These are phyloP conservation scores for Mungos mungo DNA, from an alignment of 2,113 vertebrate species.

Conservation along the genomic window DNA sequence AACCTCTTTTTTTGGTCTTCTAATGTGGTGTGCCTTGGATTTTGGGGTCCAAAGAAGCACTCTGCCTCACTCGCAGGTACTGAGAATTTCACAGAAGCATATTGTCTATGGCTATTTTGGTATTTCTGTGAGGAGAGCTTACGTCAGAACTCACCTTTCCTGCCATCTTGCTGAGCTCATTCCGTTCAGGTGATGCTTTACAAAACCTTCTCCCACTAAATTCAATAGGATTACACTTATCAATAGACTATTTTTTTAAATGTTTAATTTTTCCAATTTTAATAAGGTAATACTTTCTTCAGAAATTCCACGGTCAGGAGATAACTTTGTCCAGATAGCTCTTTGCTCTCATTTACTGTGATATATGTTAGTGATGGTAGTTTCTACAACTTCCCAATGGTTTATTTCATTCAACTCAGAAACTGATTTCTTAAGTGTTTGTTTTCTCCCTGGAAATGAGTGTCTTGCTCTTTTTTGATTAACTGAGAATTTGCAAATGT, in stretches of 20 bases:
- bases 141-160: accelerated
- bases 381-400: background rate
- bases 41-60: background rate
- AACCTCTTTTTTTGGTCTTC: background rate
- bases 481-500: background rate
- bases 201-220: background rate
- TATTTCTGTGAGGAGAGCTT: background rate
- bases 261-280: background rate
- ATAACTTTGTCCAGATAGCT: background rate
- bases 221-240: background rate
- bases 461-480: background rate
- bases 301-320: background rate
- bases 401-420: background rate
- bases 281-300: background rate
- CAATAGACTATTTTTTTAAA: background rate
- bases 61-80: background rate
- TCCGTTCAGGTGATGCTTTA: background rate
- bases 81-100: background rate
- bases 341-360: background rate
- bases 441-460: background rate
- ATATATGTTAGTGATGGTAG: background rate
- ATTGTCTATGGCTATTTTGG: background rate
- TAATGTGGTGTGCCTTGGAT: background rate
- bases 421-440: background rate
- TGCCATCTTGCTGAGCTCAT: background rate